These are phyloP conservation scores for Salminus brasiliensis DNA, from an alignment of 2,113 vertebrate species.

Conservation along the genomic window DNA sequence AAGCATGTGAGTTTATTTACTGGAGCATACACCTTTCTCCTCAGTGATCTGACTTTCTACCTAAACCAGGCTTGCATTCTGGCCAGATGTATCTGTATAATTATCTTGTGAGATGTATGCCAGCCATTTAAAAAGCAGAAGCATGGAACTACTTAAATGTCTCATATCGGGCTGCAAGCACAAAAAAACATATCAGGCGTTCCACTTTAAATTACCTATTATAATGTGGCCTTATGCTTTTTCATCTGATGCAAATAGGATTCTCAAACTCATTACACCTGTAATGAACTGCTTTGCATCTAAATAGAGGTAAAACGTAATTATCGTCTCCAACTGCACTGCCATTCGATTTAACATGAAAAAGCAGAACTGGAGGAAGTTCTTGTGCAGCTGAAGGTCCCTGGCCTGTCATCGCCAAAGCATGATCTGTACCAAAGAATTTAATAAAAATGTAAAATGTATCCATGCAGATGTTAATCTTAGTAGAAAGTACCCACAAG, in stretches of 20 bases:
- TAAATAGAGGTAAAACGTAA: slow-evolving; percentile 48
- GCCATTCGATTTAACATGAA: slow-evolving; percentile 21
- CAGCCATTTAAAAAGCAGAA: slow-evolving; percentile 28
- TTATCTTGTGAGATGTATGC: slow-evolving; percentile 5
- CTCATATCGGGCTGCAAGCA: slow-evolving; percentile 20
- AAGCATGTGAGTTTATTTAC: not conserved
- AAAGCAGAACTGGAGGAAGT: not conserved
- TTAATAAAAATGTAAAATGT: slow-evolving; percentile 8
- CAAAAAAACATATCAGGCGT: slow-evolving; percentile 22
- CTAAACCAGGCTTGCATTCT: not conserved
- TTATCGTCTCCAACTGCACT: slow-evolving; percentile 33
- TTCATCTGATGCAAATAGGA: slow-evolving; percentile 48
- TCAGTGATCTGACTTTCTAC: slow-evolving; percentile 11
- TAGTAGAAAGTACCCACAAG: not conserved
- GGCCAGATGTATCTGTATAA: slow-evolving; percentile 22
- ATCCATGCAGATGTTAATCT: slow-evolving; percentile 24
- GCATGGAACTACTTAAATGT: slow-evolving; percentile 1
- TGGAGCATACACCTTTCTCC: not conserved
- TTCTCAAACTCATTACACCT: slow-evolving; percentile 50
- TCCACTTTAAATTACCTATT: slow-evolving; percentile 39
- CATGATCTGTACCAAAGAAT: not conserved
- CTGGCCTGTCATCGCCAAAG: not conserved
- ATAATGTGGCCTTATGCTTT: slow-evolving; percentile 35
- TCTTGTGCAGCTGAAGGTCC: not conserved
- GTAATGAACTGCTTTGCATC: slow-evolving; percentile 59